Base-by-base conservation (phyloP, 2,888 invertebrate genomes). In the Leuctra nigra region DNA sequence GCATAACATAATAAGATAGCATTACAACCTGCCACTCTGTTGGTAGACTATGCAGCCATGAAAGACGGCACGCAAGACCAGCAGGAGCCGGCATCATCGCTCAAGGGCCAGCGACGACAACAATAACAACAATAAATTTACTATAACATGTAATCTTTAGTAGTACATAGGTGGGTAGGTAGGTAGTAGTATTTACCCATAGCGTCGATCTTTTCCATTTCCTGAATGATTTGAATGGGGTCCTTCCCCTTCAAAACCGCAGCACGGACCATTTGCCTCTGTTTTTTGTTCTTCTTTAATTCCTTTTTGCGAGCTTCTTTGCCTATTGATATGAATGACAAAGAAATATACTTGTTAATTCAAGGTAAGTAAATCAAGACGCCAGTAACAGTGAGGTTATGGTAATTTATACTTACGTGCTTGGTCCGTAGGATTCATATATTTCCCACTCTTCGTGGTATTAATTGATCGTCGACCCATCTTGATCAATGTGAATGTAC, bases 391-490 rank as follows among this genome's bases (percentile, higher is more conserved):
- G 47, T 47, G 20, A 54, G 54, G 46, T 48, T 59, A 56, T 25
- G 16, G 11, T 6, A 48, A 54, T 48, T 20, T 56, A 64, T 67
- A 87, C 93, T 87, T 83, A 93, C 97, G 81, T 59, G 96, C 96
- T 86, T 97, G 97, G 74, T 99, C 98, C 4, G 98, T 98, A 38
- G 98, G 98, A 75, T 99, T 99, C 97, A 99, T 98, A 68, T 94
- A 97, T 83, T 97, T 97, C 72, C 98, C 98, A 92, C 96, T 96
- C 80, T 98, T 98, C 55, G 97, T 98, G 87, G 96, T 96, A 77
- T 95, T 96, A 67, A 96, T 95, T 41, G 96, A 95, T 65, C 97
- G 82, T 56, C 96, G 84, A 57, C 97, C 97, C 97, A 98, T 97
- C 65, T 77, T 84, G 33, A 35, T 23, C 7, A 7, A 29, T 29